A percentile compares a stretch with the other conserved stretches of the same genome.
phyloP scores from a whole-genome alignment of 23 tunicate species.

The Aplidium turbinatum region DNA sequence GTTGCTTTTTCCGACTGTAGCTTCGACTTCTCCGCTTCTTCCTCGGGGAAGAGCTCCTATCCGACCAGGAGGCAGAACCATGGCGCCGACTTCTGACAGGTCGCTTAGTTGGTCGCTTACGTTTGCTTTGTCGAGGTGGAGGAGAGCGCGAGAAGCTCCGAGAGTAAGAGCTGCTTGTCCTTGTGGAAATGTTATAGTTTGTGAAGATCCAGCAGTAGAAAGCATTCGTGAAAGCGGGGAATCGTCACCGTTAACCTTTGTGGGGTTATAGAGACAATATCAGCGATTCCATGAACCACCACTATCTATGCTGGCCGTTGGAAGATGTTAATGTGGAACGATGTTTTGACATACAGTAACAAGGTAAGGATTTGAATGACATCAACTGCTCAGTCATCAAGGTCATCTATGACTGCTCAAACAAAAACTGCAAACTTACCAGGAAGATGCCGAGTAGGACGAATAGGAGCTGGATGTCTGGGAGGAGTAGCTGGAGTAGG shows the following conservation, averaged over 20 bases:
- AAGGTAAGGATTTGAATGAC: too few relatives aligned
- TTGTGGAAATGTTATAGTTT: neutral
- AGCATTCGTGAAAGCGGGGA: too few relatives aligned
- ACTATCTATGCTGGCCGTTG: too few relatives aligned
- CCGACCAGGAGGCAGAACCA: constrained; percentile 39
- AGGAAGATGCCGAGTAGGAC: constrained; percentile 33
- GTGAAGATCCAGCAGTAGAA: too few relatives aligned
- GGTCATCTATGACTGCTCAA: too few relatives aligned
- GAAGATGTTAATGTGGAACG: too few relatives aligned
- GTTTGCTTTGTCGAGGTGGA: constrained; percentile 13
- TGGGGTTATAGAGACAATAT: too few relatives aligned
- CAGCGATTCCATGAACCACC: too few relatives aligned
- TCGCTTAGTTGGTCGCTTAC: neutral
- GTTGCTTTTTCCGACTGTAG: neutral
- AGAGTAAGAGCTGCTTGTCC: constrained; percentile 57
- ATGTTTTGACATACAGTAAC: too few relatives aligned
- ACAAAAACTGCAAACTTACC: too few relatives aligned
- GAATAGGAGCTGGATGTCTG: constrained; percentile 47
- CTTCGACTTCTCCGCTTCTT: neutral
- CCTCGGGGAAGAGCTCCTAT: constrained; percentile 10
- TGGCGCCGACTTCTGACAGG: constrained; percentile 11
- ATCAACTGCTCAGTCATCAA: too few relatives aligned
- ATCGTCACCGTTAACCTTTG: too few relatives aligned
- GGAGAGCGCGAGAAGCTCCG: constrained; percentile 38
- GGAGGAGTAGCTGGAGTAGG: constrained; percentile 54